Percentiles rank a stretch among this genome's conserved stretches.
Conservation (phyloP, 2,888 invertebrate species). For the Cosmia pyralina region DNA sequence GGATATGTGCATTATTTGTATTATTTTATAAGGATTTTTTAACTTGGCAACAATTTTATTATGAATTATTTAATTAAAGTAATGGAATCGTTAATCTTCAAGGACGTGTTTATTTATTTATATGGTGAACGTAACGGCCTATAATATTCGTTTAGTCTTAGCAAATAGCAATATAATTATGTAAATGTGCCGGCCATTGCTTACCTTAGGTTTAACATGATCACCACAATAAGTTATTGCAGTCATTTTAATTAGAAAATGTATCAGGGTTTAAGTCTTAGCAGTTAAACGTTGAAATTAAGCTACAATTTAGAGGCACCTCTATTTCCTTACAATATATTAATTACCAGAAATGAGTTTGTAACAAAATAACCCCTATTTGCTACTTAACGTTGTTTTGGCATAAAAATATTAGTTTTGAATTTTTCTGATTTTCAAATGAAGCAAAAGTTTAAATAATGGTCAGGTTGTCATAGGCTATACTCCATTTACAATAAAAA, state of each 20-base stretch:
- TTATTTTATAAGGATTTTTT: constrained; percentile 29
- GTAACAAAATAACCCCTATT: not conserved
- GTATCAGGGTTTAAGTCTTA: constrained; percentile 2
- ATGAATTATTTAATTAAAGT: constrained; percentile 27
- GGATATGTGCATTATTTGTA: constrained; percentile 35
- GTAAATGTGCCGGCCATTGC: constrained; percentile 10
- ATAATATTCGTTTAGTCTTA: constrained; percentile 9
- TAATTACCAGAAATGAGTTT: not conserved
- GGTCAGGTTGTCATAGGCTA: not conserved
- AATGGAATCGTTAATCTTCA: constrained; percentile 20
- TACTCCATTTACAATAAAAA: no score
- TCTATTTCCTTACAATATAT: not conserved
- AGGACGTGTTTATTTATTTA: constrained; percentile 19
- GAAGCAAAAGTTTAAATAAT: not conserved
- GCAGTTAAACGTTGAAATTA: not conserved
- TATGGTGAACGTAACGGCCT: constrained; percentile 30
- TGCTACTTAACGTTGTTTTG: not conserved
- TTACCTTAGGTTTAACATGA: not conserved
- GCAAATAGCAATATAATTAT: not conserved
- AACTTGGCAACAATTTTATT: constrained; percentile 23
- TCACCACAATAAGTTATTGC: constrained; percentile 1
- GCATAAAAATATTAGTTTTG: not conserved
- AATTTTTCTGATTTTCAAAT: not conserved
- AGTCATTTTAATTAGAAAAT: not conserved
- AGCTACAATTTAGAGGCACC: not conserved